A percentile compares a stretch with the other conserved stretches of the same genome.
Evolutionary conservation across 2,113 vertebrate species (phyloP).

Genomic region (Tautogolabrus adspersus): DNA sequence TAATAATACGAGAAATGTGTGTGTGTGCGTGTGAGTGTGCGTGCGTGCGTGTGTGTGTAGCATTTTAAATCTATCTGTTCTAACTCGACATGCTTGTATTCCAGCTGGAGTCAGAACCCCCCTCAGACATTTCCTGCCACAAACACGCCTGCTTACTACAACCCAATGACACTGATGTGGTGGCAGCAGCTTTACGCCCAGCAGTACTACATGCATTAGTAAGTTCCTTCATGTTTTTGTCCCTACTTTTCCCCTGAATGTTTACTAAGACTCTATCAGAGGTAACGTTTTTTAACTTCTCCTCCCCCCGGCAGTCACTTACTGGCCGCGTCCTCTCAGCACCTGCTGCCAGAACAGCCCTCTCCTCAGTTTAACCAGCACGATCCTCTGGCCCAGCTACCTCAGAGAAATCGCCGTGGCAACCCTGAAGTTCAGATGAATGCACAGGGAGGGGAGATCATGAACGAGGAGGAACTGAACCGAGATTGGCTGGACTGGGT

Average conservation of each 20-base stretch:
- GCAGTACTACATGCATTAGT: conserved; percentile 96
- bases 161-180: conserved; percentile 91
- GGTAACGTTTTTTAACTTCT: not conserved
- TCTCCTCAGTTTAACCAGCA: conserved; percentile 50
- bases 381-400: conserved; percentile 78
- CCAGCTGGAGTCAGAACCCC: conserved; percentile 82
- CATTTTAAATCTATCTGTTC: not conserved
- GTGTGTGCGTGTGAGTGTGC: too few relatives aligned
- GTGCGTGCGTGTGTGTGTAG: too few relatives aligned
- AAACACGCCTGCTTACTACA: conserved; percentile 86
- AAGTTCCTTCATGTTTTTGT: conserved; percentile 72
- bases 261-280: not conserved
- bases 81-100: not conserved
- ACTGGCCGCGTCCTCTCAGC: conserved; percentile 87
- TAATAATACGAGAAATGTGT: too few relatives aligned
- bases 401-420: conserved; percentile 83
- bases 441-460: conserved; percentile 85
- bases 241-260: too few relatives aligned
- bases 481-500: conserved; percentile 98
- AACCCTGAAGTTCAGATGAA: conserved; percentile 90
- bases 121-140: conserved; percentile 75
- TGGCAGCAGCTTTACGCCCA: conserved; percentile 95
- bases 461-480: conserved; percentile 95
- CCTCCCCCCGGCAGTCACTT: conserved; percentile 84
- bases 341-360: conserved; percentile 70